phyloP scores from a whole-genome alignment of 2,888 invertebrate genomes.

The Limulus polyphemus region DNA sequence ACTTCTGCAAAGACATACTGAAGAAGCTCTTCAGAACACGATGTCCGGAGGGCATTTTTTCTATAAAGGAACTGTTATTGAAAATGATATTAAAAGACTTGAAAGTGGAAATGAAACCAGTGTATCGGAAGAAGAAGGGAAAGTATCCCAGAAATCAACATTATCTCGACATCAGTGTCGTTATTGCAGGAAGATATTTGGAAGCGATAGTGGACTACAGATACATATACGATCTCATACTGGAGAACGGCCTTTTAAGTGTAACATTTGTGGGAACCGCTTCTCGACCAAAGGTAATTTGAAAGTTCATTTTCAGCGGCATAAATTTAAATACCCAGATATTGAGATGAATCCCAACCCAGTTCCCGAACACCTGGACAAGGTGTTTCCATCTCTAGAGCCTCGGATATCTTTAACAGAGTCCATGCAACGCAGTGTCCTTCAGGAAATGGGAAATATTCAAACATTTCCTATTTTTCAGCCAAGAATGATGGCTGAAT shows the following conservation, averaged over 20 bases:
- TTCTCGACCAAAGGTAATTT: constrained; percentile 99
- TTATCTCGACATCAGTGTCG: constrained; percentile 90
- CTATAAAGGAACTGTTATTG: constrained; percentile 62
- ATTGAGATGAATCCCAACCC: constrained; percentile 95
- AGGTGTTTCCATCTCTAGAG: constrained; percentile 73
- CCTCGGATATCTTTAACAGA: constrained; percentile 9
- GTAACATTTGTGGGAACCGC: constrained; percentile 95
- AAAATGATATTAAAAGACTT: constrained; percentile 51
- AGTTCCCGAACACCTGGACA: constrained; percentile 89
- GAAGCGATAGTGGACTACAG: constrained; percentile 90
- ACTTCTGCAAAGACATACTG: constrained; percentile 80
- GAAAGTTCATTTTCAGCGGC: constrained; percentile 97
- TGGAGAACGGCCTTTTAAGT: constrained; percentile 94
- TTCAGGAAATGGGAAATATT: constrained; percentile 4
- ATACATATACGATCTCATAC: constrained; percentile 96
- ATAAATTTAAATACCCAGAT: constrained; percentile 74
- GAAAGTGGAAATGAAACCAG: constrained; percentile 23
- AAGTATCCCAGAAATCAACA: constrained; percentile 38
- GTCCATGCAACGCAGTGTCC: constrained; percentile 22
- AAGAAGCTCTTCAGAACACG: constrained; percentile 74
- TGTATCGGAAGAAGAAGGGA: constrained; percentile 21
- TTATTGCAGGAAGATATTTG: constrained; percentile 91
- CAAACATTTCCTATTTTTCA: constrained; percentile 9
- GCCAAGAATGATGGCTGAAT: neutral
- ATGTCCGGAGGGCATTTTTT: constrained; percentile 63